Evolutionary conservation across 2,888 invertebrate genomes (phyloP).

Genomic region (Acleris sparsana): DNA sequence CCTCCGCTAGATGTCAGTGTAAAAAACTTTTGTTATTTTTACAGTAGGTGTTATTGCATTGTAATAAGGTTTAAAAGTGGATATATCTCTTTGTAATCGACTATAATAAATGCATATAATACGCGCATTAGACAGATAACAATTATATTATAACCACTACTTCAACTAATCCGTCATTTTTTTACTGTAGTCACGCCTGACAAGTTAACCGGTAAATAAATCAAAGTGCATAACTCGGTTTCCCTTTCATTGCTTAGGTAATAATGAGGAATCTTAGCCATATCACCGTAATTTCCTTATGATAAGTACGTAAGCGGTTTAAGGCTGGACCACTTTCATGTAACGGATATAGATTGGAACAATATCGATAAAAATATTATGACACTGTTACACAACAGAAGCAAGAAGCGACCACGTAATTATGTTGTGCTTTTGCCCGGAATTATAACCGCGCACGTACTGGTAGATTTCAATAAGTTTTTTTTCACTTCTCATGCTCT

Average conservation of each 20-base stretch:
- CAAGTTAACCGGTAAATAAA: not conserved
- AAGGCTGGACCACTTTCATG: not conserved
- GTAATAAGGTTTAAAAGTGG: too few relatives aligned
- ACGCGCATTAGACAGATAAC: not conserved
- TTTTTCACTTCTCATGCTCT: too few relatives aligned
- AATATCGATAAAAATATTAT: slow-evolving; percentile 23
- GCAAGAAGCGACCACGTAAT: too few relatives aligned
- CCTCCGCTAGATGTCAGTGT: slow-evolving; percentile 21
- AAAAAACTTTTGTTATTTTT: not conserved
- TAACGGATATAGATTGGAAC: slow-evolving; percentile 15
- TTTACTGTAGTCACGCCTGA: not conserved
- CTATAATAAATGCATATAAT: too few relatives aligned
- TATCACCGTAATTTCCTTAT: slow-evolving; percentile 14
- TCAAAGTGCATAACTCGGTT: not conserved
- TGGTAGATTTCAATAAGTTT: too few relatives aligned
- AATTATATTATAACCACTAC: not conserved
- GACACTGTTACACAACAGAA: slow-evolving; percentile 16
- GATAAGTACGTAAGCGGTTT: not conserved
- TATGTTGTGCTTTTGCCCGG: too few relatives aligned
- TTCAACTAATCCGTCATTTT: not conserved
- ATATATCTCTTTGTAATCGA: too few relatives aligned
- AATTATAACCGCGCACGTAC: too few relatives aligned
- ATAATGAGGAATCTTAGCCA: not conserved
- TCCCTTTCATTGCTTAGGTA: slow-evolving; percentile 6
- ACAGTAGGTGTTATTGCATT: too few relatives aligned